phyloP scores from a whole-genome alignment of 2,113 vertebrate genomes.

The Phodopus roborovskii region DNA sequence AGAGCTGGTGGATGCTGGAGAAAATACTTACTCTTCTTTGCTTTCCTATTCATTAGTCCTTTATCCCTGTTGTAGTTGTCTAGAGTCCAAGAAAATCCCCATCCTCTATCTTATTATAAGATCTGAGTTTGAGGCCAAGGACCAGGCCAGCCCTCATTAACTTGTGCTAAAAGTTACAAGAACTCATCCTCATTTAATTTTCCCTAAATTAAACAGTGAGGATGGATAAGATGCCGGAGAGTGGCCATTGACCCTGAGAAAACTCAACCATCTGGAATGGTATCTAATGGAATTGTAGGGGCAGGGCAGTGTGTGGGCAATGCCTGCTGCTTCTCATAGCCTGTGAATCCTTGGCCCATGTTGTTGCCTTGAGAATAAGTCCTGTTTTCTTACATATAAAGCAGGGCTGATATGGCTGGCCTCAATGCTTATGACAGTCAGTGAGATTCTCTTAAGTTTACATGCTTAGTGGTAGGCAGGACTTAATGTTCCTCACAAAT shows the following conservation, averaged over 20 bases:
- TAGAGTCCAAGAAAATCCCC: not conserved
- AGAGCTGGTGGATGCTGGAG: not conserved
- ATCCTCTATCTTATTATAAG: not conserved
- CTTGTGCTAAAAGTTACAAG: slow-evolving; percentile 45
- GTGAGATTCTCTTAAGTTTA: not conserved
- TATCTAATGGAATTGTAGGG: not conserved
- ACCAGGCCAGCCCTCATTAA: not conserved
- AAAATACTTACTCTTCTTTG: not conserved
- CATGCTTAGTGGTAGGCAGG: not conserved
- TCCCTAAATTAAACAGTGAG: not conserved
- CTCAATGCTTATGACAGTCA: not conserved
- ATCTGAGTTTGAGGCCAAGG: not conserved
- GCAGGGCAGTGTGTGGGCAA: not conserved
- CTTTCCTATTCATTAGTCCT: not conserved
- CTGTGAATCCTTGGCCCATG: not conserved
- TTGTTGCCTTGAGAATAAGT: not conserved
- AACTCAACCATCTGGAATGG: not conserved
- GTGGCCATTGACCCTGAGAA: not conserved
- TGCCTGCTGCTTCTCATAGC: not conserved
- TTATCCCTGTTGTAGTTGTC: not conserved
- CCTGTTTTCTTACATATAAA: not conserved
- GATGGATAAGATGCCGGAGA: slow-evolving; percentile 31
- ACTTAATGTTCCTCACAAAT: not conserved
- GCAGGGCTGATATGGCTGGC: not conserved
- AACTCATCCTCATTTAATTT: not conserved